Base-by-base conservation (phyloP, 2,797 vertebrate species). In the Rhinogobio ventralis region DNA sequence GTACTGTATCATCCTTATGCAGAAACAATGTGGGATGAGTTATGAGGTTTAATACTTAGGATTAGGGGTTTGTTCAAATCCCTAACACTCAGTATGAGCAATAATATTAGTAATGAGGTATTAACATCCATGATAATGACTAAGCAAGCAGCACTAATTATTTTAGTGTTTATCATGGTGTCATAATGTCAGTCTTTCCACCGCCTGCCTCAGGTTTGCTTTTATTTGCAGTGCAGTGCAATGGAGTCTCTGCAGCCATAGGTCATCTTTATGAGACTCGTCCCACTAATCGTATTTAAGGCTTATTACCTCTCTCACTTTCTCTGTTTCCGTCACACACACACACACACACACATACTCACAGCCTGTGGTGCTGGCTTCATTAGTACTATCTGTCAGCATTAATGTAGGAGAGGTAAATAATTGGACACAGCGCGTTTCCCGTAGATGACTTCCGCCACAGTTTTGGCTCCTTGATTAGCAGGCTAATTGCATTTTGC, bases 401-500 rank as follows among this genome's bases (percentile, higher is more conserved):
- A 49, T 83, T 88, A 84, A 87, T 86, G 74, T 82, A 67, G 57
- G 68, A 82, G 84, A 76, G 82, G 79, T 87, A 81, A 87, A 88
- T 90, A 86, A 88, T 90, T 87, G 75, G 87, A 87, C 87, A 86
- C 79, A 81, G 84, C 33, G 71, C n/a, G 36, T 60, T 78, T 84
- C 64, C 78, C 49, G 76, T 84, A 82, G 72, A 84, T 73, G 69
- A 86, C 82, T 90, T 89, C 86, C 74, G 81, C 80, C 33, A 72
- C 55, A 85, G 83, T 87, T 86, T 86, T 62, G 69, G 83, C 74
- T 87, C 53, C 68, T 77, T 87, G 86, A 88, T 90, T 86, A 90
- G 79, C 75, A 84, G 66, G 81, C 86, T 87, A 88, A 90, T 90
- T 90, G 86, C 84, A 79, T 87, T 87, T 87, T 25, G 23, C 28